Evolutionary conservation across 2,113 vertebrate genomes (phyloP).

Genomic region (Emydura subglobosa): DNA sequence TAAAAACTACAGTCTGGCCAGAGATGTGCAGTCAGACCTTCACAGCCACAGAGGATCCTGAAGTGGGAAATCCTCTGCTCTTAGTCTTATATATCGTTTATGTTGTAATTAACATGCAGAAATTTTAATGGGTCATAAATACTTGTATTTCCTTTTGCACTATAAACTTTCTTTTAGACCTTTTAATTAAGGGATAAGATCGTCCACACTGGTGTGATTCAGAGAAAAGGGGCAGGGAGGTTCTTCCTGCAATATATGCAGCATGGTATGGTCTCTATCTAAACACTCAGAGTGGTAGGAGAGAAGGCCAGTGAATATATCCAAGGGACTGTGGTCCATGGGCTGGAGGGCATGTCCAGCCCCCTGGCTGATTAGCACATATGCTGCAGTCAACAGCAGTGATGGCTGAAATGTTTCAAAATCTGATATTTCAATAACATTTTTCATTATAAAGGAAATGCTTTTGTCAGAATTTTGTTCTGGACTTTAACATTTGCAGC

Average conservation of each 20-base stretch:
- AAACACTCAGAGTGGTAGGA: neutral
- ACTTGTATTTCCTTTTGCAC: neutral
- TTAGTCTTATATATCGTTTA: neutral
- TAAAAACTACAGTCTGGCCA: neutral
- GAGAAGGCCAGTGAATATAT: neutral
- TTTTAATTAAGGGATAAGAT: neutral
- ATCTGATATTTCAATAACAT: fast-evolving
- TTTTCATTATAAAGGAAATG: neutral
- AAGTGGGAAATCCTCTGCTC: neutral
- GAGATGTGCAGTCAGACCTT: neutral
- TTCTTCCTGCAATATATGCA: neutral
- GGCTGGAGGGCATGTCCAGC: neutral
- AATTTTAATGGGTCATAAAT: neutral
- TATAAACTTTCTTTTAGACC: neutral
- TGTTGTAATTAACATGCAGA: neutral
- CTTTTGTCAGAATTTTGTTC: neutral
- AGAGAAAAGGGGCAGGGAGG: neutral
- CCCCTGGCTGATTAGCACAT: neutral
- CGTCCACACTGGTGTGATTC: neutral
- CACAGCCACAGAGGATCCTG: neutral
- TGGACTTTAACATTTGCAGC: neutral
- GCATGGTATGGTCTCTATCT: neutral
- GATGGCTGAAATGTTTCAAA: neutral
- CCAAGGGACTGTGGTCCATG: neutral
- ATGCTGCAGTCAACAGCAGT: neutral